Conservation (phyloP, 1,140 invertebrate genomes). For the Drosophila pectinifera region DNA sequence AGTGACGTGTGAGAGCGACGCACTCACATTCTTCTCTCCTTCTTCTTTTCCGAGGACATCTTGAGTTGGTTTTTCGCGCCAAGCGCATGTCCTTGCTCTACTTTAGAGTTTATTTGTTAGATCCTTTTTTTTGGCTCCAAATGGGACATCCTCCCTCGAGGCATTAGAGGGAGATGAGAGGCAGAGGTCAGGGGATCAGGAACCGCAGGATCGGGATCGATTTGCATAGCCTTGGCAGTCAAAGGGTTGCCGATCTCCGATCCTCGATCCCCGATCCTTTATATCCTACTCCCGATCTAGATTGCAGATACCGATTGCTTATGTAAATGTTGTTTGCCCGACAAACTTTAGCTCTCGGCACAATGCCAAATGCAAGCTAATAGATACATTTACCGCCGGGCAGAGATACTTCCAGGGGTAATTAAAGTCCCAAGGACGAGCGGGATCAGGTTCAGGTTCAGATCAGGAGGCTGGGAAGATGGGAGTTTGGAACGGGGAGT, state of each 20-base stretch:
- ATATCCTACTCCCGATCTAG: slow-evolving; percentile 3
- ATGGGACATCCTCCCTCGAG: slow-evolving; percentile 18
- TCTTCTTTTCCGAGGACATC: slow-evolving; percentile 8
- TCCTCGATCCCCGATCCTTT: slow-evolving; percentile 5
- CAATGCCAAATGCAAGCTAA: slow-evolving; percentile 74
- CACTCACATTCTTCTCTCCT: slow-evolving; percentile 14
- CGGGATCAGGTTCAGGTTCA: slow-evolving; percentile 42
- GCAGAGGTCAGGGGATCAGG: slow-evolving; percentile 7
- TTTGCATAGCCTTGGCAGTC: slow-evolving; percentile 32
- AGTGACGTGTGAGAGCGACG: slow-evolving; percentile 77
- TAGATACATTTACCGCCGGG: slow-evolving; percentile 71
- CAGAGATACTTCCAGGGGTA: slow-evolving; percentile 36
- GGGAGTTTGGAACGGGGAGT: no score
- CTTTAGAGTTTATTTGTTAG: slow-evolving; percentile 8
- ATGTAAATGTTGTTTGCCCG: slow-evolving; percentile 78
- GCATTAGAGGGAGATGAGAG: no score
- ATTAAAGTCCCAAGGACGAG: slow-evolving; percentile 60
- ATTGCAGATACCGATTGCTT: slow-evolving; percentile 36
- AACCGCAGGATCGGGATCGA: slow-evolving; percentile 60
- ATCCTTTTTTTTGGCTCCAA: slow-evolving; percentile 19
- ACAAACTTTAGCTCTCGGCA: slow-evolving; percentile 63
- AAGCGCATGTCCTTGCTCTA: slow-evolving; percentile 23
- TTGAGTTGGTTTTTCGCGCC: slow-evolving; percentile 38
- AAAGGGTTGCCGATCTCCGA: slow-evolving; percentile 47
- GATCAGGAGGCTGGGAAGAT: slow-evolving; percentile 33